Evolutionary conservation across 2,888 invertebrate species (phyloP), one percentile per base, ranked within the genome.

Genomic region (Mayetiola destructor): DNA sequence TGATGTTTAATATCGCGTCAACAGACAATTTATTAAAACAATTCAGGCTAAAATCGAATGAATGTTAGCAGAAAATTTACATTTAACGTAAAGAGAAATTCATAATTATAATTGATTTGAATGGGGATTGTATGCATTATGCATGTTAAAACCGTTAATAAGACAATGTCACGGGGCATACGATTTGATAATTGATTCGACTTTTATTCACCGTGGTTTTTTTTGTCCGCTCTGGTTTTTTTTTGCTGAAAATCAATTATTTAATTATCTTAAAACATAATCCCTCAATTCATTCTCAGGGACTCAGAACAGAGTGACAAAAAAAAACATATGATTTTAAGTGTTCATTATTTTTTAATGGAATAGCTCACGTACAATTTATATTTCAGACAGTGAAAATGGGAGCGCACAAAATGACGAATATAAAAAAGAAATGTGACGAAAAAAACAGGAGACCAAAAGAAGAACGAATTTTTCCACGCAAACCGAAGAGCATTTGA

Each of bases 341-440:
- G 23, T 48, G 27, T 27, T 27, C 27, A 48, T 48, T 27, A 48
- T 48, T 48, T 27, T 16, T 48, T 27, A 48, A 48, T 48, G 48
- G 48, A 48, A 27, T 48, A 27, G 23, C 48, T 48, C 48, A 48
- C 48, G 48, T 48, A 48, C 48, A 9, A 27, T 48, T 27, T 27
- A 48, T 27, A 48, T 48, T 27, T 48, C 27, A 27, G 16, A 48
- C 23, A n/a, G 27, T 27, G 48, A 27, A 27, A 48, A n/a, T n/a
- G n/a, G n/a, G n/a, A n/a, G n/a, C n/a, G n/a, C n/a, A n/a, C n/a
- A n/a, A n/a, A n/a, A n/a, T n/a, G n/a, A n/a, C n/a, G n/a, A n/a
- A n/a, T n/a, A n/a, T n/a, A n/a, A n/a, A n/a, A n/a, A n/a, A n/a
- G n/a, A n/a, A n/a, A n/a, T n/a, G n/a, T n/a, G n/a, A n/a, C n/a